A percentile compares a stretch with the other conserved stretches of the same genome.
Conservation (phyloP, 2,888 invertebrate species). For the Operophtera brumata region DNA sequence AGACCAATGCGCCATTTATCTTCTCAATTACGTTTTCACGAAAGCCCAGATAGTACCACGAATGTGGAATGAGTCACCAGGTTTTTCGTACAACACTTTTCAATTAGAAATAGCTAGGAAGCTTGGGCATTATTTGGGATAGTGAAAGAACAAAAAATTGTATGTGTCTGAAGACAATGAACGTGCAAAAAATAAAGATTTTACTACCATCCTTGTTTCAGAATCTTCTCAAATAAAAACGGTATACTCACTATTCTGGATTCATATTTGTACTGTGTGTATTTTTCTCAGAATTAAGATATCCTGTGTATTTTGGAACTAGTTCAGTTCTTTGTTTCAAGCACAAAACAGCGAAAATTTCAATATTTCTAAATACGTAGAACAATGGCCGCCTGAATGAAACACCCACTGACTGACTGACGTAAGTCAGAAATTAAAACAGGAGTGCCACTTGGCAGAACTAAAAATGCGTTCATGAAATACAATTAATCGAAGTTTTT, state of each 20-base stretch:
- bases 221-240: constrained; percentile 50
- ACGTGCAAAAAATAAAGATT: constrained; percentile 63
- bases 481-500: too few species aligned
- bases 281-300: constrained; percentile 60
- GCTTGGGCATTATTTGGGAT: background rate
- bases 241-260: constrained; percentile 90
- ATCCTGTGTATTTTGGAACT: constrained; percentile 56
- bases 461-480: constrained; percentile 62
- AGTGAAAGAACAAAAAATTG: constrained; percentile 22
- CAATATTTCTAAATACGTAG: constrained; percentile 68
- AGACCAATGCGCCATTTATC: constrained; percentile 63
- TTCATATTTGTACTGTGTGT: constrained; percentile 83
- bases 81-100: constrained; percentile 32
- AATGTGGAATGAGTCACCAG: constrained; percentile 71
- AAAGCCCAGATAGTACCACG: constrained; percentile 62
- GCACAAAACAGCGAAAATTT: constrained; percentile 71
- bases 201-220: constrained; percentile 65
- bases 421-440: constrained; percentile 73
- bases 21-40: constrained; percentile 62
- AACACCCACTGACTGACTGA: constrained; percentile 81
- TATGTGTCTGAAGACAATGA: constrained; percentile 55
- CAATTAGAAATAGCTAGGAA: constrained; percentile 1
- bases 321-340: constrained; percentile 68
- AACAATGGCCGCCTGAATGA: constrained; percentile 78
- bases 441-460: constrained; percentile 80